Percentiles rank a stretch among this genome's conserved stretches.
These are phyloP conservation scores for Pseudobourletiella spinata DNA, from an alignment of 1,140 invertebrate species.

Conservation along the genomic window DNA sequence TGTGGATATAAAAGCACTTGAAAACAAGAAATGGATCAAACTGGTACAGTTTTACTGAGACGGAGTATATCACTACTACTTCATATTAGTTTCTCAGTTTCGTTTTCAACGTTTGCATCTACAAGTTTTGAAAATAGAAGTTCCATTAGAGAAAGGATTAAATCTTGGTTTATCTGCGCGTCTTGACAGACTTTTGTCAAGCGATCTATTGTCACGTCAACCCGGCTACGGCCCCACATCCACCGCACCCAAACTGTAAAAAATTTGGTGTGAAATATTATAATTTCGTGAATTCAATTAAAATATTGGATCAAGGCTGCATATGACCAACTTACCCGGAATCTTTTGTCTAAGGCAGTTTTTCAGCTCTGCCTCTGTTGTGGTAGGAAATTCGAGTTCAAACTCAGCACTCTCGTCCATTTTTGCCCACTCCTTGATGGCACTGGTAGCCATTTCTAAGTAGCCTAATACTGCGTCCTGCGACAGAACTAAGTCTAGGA, in stretches of 20 bases:
- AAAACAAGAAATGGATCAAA: no score
- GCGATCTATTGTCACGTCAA: conserved; percentile 32
- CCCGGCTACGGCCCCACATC: conserved; percentile 32
- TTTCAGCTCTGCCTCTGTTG: conserved; percentile 24
- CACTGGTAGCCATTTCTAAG: conserved; percentile 13
- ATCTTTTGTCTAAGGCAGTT: conserved; percentile 23
- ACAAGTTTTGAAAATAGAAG: conserved; percentile 30
- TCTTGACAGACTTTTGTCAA: conserved; percentile 31
- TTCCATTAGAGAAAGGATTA: conserved; percentile 25
- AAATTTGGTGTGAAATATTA: neutral
- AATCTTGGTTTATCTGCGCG: conserved; percentile 24
- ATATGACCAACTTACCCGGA: conserved; percentile 17
- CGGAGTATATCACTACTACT: no score
- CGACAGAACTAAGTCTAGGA: conserved; percentile 24
- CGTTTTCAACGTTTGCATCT: neutral
- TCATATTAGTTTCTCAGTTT: neutral
- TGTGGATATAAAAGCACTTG: no score
- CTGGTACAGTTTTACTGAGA: no score
- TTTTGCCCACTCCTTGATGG: conserved; percentile 17
- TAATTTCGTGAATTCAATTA: neutral
- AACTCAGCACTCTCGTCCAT: neutral
- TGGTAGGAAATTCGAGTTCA: neutral
- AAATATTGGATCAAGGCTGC: neutral
- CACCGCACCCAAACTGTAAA: conserved; percentile 30
- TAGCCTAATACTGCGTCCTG: conserved; percentile 24